phyloP scores from a whole-genome alignment of 1,140 invertebrate species.

The Drosophila varians region DNA sequence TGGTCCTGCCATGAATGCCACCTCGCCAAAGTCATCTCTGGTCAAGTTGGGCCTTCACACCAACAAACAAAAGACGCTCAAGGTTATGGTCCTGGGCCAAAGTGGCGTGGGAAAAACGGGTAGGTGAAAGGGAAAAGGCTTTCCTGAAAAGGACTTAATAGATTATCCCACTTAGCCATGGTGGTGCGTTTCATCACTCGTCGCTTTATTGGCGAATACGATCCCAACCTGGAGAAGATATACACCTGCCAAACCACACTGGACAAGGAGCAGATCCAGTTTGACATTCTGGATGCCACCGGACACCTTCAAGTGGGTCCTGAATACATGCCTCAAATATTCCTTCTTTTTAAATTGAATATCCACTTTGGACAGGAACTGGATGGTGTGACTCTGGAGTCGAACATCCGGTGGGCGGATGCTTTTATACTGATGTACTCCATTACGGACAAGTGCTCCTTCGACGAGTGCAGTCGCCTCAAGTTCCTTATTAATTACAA shows the following conservation, averaged over 20 bases:
- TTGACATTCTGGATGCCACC: conserved; percentile 92
- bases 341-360: not conserved
- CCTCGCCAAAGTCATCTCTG: conserved; percentile 87
- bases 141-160: conserved; percentile 3
- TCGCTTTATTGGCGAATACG: conserved; percentile 93
- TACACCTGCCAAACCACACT: conserved; percentile 90
- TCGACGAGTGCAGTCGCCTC: conserved; percentile 92
- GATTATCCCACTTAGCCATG: conserved; percentile 84
- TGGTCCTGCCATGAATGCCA: conserved; percentile 84
- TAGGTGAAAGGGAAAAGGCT: conserved; percentile 74
- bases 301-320: conserved; percentile 88
- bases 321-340: not conserved
- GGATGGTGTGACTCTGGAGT: conserved; percentile 88
- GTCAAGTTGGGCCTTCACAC: conserved; percentile 86
- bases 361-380: conserved; percentile 85
- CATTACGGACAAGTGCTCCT: conserved; percentile 92
- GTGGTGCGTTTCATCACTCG: conserved; percentile 92
- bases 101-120: conserved; percentile 91
- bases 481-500: conserved; percentile 92
- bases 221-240: conserved; percentile 90
- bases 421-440: conserved; percentile 94
- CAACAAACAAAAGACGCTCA: conserved; percentile 86
- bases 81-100: conserved; percentile 90
- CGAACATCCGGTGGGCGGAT: conserved; percentile 92
- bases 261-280: conserved; percentile 90